Percentiles rank a stretch among this genome's conserved stretches.
Evolutionary conservation across 2,797 vertebrate genomes (phyloP).

Genomic region (Takifugu ocellatus): DNA sequence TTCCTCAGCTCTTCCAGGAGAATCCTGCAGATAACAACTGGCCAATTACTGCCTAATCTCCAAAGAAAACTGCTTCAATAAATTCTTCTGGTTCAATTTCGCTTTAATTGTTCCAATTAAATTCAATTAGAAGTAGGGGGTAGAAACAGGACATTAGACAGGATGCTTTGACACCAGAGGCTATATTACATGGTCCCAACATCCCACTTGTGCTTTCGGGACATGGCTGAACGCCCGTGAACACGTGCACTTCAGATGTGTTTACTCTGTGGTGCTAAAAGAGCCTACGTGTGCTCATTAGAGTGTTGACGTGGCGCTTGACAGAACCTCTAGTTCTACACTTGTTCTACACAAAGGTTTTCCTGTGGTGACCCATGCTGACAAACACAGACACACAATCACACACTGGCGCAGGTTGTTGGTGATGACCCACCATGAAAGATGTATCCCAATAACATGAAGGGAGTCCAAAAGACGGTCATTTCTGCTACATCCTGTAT

Average conservation of each 20-base stretch:
- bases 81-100: slow-evolving; percentile 64
- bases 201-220: slow-evolving; percentile 46
- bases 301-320: too few species aligned
- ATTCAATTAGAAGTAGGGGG: slow-evolving; percentile 63
- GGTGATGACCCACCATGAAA: too few species aligned
- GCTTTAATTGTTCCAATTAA: slow-evolving; percentile 73
- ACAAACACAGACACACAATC: too few species aligned
- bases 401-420: too few species aligned
- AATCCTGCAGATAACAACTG: slow-evolving; percentile 62
- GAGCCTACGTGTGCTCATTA: too few species aligned
- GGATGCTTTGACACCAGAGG: slow-evolving; percentile 34
- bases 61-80: slow-evolving; percentile 71
- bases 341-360: too few species aligned
- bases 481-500: too few species aligned
- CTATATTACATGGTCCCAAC: slow-evolving; percentile 42
- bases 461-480: too few species aligned
- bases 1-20: slow-evolving; percentile 48
- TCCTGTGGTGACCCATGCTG: too few species aligned
- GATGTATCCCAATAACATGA: too few species aligned
- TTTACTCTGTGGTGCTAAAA: not conserved
- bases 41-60: slow-evolving; percentile 68
- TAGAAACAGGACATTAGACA: slow-evolving; percentile 35
- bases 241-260: not conserved
- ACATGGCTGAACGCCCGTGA: slow-evolving; percentile 20
- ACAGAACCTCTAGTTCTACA: too few species aligned